Percentiles rank a stretch among this genome's conserved stretches.
Evolutionary conservation across 2,113 vertebrate genomes (phyloP).

Genomic region (Amblyopsis rosae): DNA sequence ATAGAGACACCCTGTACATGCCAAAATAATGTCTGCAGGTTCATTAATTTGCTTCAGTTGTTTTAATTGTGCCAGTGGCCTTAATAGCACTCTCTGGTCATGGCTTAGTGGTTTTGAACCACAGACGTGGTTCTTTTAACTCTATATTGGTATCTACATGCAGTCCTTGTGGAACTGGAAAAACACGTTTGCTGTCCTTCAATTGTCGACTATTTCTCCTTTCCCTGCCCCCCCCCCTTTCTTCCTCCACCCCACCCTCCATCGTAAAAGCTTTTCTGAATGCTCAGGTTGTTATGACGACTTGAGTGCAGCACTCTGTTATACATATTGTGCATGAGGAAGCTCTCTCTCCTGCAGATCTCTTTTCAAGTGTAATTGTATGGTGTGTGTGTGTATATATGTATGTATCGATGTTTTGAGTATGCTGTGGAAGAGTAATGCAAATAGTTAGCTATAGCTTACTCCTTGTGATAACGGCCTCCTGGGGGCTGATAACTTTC

Average conservation of each 20-base stretch:
- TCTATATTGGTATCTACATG: constrained; percentile 19
- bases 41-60: constrained; percentile 16
- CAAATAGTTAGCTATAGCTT: neutral
- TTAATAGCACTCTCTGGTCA: constrained; percentile 1
- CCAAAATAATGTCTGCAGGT: neutral
- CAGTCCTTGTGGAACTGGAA: constrained; percentile 6
- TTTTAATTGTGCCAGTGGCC: neutral
- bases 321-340: constrained; percentile 46
- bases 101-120: constrained; percentile 23
- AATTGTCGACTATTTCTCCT: constrained; percentile 15
- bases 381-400: constrained; percentile 12
- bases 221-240: constrained; percentile 20
- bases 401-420: too few relatives aligned
- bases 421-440: neutral
- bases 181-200: constrained; percentile 28
- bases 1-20: neutral
- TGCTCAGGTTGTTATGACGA: constrained; percentile 63
- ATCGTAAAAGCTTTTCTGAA: constrained; percentile 56
- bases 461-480: neutral
- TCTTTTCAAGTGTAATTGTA: constrained; percentile 33
- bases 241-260: constrained; percentile 33
- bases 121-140: constrained; percentile 4
- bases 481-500: neutral
- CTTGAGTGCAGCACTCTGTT: constrained; percentile 50
- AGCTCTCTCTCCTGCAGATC: neutral